A percentile compares a stretch with the other conserved stretches of the same genome.
phyloP scores from a whole-genome alignment of 2,113 vertebrate species.

The Dasyprocta punctata region DNA sequence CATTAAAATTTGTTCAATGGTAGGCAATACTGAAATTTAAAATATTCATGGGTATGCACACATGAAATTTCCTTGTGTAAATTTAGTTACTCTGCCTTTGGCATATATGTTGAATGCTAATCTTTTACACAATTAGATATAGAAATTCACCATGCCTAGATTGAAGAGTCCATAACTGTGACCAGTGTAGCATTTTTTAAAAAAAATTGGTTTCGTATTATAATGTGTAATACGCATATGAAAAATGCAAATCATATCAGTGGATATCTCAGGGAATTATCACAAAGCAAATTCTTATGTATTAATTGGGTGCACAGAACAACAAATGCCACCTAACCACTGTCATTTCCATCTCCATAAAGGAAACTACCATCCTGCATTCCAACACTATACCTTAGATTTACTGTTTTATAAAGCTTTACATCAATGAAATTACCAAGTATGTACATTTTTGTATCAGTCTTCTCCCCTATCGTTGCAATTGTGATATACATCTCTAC shows the following conservation, averaged over 20 bases:
- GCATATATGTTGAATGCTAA: background rate
- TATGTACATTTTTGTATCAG: background rate
- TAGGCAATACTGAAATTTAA: constrained; percentile 5
- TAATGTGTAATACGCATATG: background rate
- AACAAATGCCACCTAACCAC: background rate
- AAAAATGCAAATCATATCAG: background rate
- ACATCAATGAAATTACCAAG: background rate
- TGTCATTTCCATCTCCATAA: background rate
- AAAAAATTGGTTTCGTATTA: background rate
- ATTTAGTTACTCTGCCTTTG: background rate
- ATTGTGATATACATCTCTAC: background rate
- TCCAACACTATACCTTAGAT: background rate
- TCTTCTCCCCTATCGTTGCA: background rate
- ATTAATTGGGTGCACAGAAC: background rate
- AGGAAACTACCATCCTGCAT: background rate
- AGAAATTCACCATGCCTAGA: background rate
- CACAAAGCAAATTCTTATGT: background rate
- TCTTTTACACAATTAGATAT: background rate
- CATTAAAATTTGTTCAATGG: background rate
- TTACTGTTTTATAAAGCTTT: background rate
- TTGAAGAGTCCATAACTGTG: background rate
- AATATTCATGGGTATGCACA: background rate
- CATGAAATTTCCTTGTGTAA: background rate
- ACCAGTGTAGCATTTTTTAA: background rate
- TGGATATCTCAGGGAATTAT: background rate